Evolutionary conservation across 2,888 invertebrate genomes (phyloP).

Genomic region (Megamerina dolium): DNA sequence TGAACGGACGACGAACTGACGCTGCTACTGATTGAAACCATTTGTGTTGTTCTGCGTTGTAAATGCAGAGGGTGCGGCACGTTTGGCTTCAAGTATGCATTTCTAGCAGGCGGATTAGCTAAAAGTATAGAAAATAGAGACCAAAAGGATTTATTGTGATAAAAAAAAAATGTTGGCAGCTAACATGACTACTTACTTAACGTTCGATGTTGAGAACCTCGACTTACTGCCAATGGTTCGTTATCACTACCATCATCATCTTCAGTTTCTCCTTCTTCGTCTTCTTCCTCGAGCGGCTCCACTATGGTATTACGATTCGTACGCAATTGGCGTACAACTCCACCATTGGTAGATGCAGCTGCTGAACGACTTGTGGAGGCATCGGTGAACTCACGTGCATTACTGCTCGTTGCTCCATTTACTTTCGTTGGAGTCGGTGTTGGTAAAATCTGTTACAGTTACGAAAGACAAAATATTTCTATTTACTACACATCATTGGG

Average conservation of each 20-base stretch:
- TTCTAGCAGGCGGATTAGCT: too few species aligned
- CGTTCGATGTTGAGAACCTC: slow-evolving; percentile 23
- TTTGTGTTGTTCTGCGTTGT: slow-evolving; percentile 26
- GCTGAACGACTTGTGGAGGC: slow-evolving; percentile 38
- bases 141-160: too few species aligned
- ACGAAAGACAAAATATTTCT: background rate
- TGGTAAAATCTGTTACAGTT: slow-evolving; percentile 35
- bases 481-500: background rate
- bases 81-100: too few species aligned
- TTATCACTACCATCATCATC: slow-evolving; percentile 42
- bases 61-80: slow-evolving; percentile 34
- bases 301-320: slow-evolving; percentile 46
- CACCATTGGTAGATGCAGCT: background rate
- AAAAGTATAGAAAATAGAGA: too few species aligned
- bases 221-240: slow-evolving; percentile 42
- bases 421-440: slow-evolving; percentile 38
- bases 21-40: slow-evolving; percentile 19
- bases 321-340: slow-evolving; percentile 36
- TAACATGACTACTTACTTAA: slow-evolving; percentile 31
- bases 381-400: slow-evolving; percentile 21
- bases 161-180: too few species aligned
- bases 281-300: slow-evolving; percentile 30
- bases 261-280: slow-evolving; percentile 27
- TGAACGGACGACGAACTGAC: slow-evolving; percentile 24
- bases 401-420: slow-evolving; percentile 17